phyloP scores from a whole-genome alignment of 64 coral and sea anemone genomes.

The Porites australiensis region DNA sequence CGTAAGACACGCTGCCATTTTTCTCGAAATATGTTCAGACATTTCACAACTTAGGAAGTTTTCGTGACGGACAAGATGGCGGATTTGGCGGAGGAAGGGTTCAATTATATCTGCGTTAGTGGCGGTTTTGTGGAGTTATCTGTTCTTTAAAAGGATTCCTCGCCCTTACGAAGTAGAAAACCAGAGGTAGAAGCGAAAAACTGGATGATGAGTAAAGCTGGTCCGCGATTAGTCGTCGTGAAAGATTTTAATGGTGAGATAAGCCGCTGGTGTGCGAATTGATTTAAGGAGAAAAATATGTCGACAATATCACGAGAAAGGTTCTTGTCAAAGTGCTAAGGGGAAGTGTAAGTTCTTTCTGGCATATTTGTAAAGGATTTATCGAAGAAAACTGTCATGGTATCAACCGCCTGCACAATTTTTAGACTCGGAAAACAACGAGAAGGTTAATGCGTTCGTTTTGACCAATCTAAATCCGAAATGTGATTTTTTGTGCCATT shows the following conservation, averaged over 20 bases:
- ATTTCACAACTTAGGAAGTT: too few species aligned
- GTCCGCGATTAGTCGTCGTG: background rate
- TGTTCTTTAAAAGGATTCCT: background rate
- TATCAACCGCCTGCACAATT: conserved; percentile 31
- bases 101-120: conserved; percentile 19
- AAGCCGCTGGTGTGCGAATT: background rate
- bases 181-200: background rate
- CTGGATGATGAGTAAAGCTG: conserved; percentile 10
- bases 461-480: conserved; percentile 1
- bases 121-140: conserved; percentile 13
- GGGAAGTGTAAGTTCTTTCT: conserved; percentile 30
- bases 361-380: conserved; percentile 54
- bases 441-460: background rate
- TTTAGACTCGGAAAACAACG: conserved; percentile 7
- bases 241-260: background rate
- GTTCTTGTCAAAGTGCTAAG: background rate
- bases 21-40: too few species aligned
- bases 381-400: conserved; percentile 40
- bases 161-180: conserved; percentile 5
- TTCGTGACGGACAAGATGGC: too few species aligned
- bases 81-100: conserved; percentile 3
- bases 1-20: too few species aligned
- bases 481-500: too few species aligned
- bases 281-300: conserved; percentile 25
- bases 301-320: conserved; percentile 4